Base-by-base conservation (phyloP, 2,113 vertebrate species). In the Crocuta crocuta region DNA sequence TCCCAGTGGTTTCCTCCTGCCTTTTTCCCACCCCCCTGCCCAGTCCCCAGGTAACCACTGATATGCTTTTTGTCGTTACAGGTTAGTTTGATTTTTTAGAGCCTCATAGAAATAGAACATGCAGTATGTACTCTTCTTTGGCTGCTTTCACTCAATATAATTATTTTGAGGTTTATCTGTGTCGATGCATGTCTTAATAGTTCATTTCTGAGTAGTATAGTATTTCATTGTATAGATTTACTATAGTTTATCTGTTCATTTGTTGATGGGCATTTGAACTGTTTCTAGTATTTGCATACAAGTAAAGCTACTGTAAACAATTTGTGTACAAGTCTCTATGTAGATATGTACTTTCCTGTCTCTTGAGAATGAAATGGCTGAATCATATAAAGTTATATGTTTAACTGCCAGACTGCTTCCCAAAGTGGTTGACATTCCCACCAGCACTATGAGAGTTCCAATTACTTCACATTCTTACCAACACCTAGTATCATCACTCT, bases 161-260 rank as follows among this genome's bases (percentile, higher is more conserved):
- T 88, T 88, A 81, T 89, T 93, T 93, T 84, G 28, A 84, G 31
- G 76, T 80, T 79, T 71, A 26, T 66, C 50, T 58, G 15, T 92
- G 45, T 85, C 48, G 86, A 28, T 53, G 1, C 16, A 53, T 82
- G 12, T 74, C 76, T 92, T 90, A 86, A 90, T 93, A 43, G 50
- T 65, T 86, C 12, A 68, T 88, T 95, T 96, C 39, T 94, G 31
- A 82, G 43, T 55, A 71, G 24, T 85, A 76, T 19, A n/a, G 13
- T 82, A 58, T 94, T 87, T 33, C 33, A 53, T 65, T 90, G 24
- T 50, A 28, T 91, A 39, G 33, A 50, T 82, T 61, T 35, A 45
- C 10, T 48, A 31, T 76, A 45, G 26, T 94, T 50, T 71, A 61
- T 70, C 17, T 23, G 17, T 86, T 80, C 45, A 50, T 3, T 83